These are phyloP conservation scores for Caerostris darwini DNA, from an alignment of 1,140 invertebrate species.

Conservation along the genomic window DNA sequence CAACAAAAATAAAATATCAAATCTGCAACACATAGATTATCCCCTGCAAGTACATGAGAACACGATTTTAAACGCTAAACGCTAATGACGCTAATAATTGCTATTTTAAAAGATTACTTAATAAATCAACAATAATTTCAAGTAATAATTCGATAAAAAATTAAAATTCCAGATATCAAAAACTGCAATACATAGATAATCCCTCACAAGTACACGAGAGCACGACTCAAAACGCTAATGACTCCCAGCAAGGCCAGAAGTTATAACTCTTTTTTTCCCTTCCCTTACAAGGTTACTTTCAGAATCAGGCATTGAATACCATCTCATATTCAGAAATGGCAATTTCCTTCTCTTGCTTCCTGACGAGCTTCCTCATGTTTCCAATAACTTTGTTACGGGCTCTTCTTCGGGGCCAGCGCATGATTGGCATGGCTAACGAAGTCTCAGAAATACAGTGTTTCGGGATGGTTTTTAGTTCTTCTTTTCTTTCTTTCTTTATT, in stretches of 20 bases:
- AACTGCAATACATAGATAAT: neutral
- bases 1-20: too few species aligned
- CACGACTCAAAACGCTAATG: neutral
- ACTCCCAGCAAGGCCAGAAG: neutral
- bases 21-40: too few species aligned
- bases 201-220: neutral
- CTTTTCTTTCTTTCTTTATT: neutral
- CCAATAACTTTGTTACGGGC: conserved; percentile 32
- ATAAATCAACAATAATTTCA: too few species aligned
- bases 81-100: too few species aligned
- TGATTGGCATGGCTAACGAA: conserved; percentile 48
- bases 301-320: neutral
- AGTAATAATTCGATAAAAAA: too few species aligned
- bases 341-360: neutral
- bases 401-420: neutral
- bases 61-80: too few species aligned
- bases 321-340: conserved; percentile 28
- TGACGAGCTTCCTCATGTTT: conserved; percentile 47
- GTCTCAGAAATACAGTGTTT: neutral
- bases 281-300: neutral
- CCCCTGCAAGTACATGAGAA: too few species aligned
- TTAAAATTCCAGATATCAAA: too few species aligned
- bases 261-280: neutral
- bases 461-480: neutral
- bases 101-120: too few species aligned